A percentile compares a stretch with the other conserved stretches of the same genome.
Conservation (phyloP, 2,888 invertebrate species). For the Toxonevra muliebris region DNA sequence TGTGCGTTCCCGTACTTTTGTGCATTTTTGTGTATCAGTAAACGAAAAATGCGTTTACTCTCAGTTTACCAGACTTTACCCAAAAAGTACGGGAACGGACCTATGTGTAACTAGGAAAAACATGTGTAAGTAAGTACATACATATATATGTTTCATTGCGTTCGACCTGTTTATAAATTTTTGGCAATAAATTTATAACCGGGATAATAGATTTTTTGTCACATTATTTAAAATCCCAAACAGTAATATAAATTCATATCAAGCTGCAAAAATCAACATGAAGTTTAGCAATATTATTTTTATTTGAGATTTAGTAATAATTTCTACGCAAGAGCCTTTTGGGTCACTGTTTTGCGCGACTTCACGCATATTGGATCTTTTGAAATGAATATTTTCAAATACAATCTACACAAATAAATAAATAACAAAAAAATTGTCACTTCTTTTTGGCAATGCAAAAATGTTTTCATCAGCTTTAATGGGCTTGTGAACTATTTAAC, state of each 20-base stretch:
- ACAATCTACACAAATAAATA: no score
- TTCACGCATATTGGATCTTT: neutral
- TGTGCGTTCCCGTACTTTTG: no score
- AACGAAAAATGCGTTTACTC: no score
- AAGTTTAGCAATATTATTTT: neutral
- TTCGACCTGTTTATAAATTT: neutral
- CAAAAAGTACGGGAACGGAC: no score
- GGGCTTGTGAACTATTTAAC: neutral
- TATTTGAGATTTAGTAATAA: slow-evolving; percentile 39
- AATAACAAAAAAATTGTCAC: no score
- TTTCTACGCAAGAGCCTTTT: slow-evolving; percentile 55
- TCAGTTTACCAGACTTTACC: no score
- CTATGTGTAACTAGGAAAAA: no score
- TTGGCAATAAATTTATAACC: neutral
- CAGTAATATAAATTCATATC: neutral
- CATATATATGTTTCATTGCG: neutral
- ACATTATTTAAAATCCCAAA: neutral
- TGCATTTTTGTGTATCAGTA: no score
- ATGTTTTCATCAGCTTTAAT: no score
- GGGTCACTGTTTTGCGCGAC: slow-evolving; percentile 46
- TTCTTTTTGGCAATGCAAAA: no score
- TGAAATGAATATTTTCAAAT: no score
- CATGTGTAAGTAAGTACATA: no score
- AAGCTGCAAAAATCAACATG: neutral
- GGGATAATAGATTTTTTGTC: neutral